A percentile compares a stretch with the other conserved stretches of the same genome.
Evolutionary conservation across 2,888 invertebrate genomes (phyloP).

Genomic region (Drosophila hamatofila): DNA sequence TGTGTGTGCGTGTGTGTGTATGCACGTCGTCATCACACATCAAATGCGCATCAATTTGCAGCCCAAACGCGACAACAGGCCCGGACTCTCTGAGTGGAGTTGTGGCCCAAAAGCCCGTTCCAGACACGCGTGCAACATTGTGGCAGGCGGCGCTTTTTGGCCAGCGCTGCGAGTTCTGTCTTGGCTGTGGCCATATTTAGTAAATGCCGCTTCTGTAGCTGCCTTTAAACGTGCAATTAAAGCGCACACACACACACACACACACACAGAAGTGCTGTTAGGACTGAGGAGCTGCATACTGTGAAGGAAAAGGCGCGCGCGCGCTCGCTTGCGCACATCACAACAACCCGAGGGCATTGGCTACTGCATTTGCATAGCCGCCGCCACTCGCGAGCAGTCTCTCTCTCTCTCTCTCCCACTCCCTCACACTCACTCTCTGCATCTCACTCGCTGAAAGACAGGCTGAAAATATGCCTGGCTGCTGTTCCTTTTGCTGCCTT

Average conservation of each 20-base stretch:
- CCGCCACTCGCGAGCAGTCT: slow-evolving; percentile 35
- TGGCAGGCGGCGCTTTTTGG: slow-evolving; percentile 47
- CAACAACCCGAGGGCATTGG: slow-evolving; percentile 84
- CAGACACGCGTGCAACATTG: slow-evolving; percentile 67
- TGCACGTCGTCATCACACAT: slow-evolving; percentile 67
- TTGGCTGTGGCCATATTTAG: slow-evolving; percentile 75
- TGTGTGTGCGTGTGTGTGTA: slow-evolving; percentile 5
- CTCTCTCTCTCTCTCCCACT: slow-evolving; percentile 1
- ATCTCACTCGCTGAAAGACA: slow-evolving; percentile 18
- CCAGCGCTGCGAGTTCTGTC: slow-evolving; percentile 32
- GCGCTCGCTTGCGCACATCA: slow-evolving; percentile 77
- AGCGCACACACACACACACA: slow-evolving; percentile 60
- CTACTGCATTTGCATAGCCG: slow-evolving; percentile 84
- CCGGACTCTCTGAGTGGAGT: slow-evolving; percentile 8
- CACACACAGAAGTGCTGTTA: slow-evolving; percentile 44
- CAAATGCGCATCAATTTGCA: slow-evolving; percentile 75
- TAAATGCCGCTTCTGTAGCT: slow-evolving; percentile 80
- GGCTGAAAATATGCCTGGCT: slow-evolving; percentile 30
- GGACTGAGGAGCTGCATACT: slow-evolving; percentile 31
- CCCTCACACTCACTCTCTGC: slow-evolving; percentile 1
- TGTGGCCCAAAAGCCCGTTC: slow-evolving; percentile 13
- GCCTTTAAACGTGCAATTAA: slow-evolving; percentile 81
- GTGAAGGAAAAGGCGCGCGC: slow-evolving; percentile 23
- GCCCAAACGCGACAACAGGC: slow-evolving; percentile 67
- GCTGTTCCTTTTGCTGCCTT: slow-evolving; percentile 40